Conservation (phyloP, 2,113 vertebrate species). For the Chlamydotis undulata region DNA sequence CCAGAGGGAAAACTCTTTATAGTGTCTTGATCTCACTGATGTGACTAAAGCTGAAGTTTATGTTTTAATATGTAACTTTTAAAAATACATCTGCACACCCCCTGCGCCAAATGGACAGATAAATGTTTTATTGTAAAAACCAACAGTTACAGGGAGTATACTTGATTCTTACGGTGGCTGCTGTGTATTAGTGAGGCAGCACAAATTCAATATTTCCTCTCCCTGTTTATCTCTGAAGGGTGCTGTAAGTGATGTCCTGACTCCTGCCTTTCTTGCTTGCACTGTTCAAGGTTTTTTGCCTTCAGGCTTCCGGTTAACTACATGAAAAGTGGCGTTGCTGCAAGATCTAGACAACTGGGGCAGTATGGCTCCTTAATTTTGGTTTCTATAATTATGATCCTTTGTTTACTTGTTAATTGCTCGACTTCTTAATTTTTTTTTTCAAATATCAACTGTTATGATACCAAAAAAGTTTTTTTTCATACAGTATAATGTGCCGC, state of each 20-base stretch:
- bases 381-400: background rate
- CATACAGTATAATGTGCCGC: fast-evolving
- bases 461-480: background rate
- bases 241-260: background rate
- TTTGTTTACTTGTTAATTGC: background rate
- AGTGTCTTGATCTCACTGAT: background rate
- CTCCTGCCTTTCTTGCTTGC: background rate
- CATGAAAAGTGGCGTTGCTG: background rate
- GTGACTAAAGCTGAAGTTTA: background rate
- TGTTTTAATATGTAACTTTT: background rate
- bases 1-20: background rate
- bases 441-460: background rate
- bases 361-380: background rate
- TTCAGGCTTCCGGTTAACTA: background rate
- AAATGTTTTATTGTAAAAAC: background rate
- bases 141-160: fast-evolving
- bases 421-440: background rate
- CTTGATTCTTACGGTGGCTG: background rate
- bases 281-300: background rate
- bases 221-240: background rate
- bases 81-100: fast-evolving
- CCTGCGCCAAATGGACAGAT: background rate
- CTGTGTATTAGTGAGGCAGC: background rate
- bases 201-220: background rate
- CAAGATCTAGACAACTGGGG: background rate